These are phyloP conservation scores for Pygmarrhopalites habei DNA, from an alignment of 1,140 invertebrate genomes.

Conservation along the genomic window DNA sequence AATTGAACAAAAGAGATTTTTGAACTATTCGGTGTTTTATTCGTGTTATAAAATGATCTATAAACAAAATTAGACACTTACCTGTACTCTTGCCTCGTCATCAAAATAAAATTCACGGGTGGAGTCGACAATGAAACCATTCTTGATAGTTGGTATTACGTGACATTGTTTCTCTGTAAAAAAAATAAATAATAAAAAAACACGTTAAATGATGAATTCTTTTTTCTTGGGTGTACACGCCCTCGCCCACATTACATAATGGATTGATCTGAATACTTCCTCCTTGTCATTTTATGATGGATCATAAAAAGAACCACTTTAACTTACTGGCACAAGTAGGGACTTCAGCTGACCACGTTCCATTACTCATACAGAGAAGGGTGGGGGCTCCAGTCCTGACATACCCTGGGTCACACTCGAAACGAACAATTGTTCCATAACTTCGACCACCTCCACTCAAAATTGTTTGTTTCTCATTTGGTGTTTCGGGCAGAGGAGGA, in stretches of 20 bases:
- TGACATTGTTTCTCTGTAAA: constrained; percentile 65
- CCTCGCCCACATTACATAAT: too few species aligned
- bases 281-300: too few species aligned
- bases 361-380: constrained; percentile 90
- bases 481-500: constrained; percentile 75
- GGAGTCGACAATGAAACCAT: constrained; percentile 73
- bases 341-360: constrained; percentile 88
- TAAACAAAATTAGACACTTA: too few species aligned
- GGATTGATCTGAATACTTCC: too few species aligned
- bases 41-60: too few species aligned
- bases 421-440: constrained; percentile 90
- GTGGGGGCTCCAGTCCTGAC: constrained; percentile 78
- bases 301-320: too few species aligned
- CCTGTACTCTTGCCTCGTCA: constrained; percentile 82
- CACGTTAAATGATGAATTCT: too few species aligned
- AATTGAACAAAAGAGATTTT: too few species aligned
- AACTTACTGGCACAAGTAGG: constrained; percentile 75
- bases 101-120: constrained; percentile 71
- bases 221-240: too few species aligned
- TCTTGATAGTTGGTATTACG: constrained; percentile 71
- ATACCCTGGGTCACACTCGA: constrained; percentile 90
- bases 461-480: constrained; percentile 77
- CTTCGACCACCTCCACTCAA: constrained; percentile 88
- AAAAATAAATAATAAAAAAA: not conserved
- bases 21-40: too few species aligned